phyloP scores from a whole-genome alignment of 2,113 vertebrate species.

The Meles meles region DNA sequence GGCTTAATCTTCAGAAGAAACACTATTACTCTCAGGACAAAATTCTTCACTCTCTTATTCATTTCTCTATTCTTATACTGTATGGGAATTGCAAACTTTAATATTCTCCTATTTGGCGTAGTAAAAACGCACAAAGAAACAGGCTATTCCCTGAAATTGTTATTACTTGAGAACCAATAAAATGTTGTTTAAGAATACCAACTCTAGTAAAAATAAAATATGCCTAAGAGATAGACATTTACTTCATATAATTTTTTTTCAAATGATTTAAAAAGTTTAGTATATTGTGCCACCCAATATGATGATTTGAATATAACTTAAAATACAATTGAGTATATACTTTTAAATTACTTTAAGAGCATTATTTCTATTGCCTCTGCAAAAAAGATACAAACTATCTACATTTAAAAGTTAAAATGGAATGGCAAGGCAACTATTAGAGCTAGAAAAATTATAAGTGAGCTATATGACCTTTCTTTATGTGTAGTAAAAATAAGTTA shows the following conservation, averaged over 20 bases:
- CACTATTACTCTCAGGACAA: conserved; percentile 64
- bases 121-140: conserved; percentile 53
- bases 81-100: conserved; percentile 54
- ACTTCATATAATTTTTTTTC: neutral
- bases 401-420: neutral
- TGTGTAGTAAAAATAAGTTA: neutral
- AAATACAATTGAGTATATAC: neutral
- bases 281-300: neutral
- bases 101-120: conserved; percentile 34
- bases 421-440: neutral
- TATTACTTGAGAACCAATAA: neutral
- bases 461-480: neutral
- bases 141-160: neutral
- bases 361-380: neutral
- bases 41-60: conserved; percentile 63
- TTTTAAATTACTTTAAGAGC: conserved; percentile 27
- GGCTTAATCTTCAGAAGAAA: conserved; percentile 78
- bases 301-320: neutral
- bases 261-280: neutral
- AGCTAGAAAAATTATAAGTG: neutral
- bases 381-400: neutral
- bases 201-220: conserved; percentile 39
- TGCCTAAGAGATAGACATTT: neutral
- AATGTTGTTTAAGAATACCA: conserved; percentile 1
- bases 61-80: conserved; percentile 24